Conservation (phyloP, 64 coral and sea anemone species). For the Pocillopora damicornis region DNA sequence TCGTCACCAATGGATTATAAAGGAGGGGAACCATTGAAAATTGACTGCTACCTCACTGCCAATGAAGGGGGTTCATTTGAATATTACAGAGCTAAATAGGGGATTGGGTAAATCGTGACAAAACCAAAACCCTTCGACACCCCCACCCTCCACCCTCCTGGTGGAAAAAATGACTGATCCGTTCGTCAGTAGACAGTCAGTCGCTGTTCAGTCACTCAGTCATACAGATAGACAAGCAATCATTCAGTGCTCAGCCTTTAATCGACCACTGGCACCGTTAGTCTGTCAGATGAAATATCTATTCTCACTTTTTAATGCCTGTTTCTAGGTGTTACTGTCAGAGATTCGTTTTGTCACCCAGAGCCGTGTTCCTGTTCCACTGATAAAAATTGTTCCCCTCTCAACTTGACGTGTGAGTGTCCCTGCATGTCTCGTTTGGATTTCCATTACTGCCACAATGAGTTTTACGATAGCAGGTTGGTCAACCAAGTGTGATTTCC, state of each 20-base stretch:
- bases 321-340: conserved; percentile 6
- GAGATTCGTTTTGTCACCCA: background rate
- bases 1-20: no score
- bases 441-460: conserved; percentile 16
- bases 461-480: conserved; percentile 34
- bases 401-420: conserved; percentile 6
- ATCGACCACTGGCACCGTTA: background rate
- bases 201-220: background rate
- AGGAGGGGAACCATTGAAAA: no score
- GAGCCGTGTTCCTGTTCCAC: background rate
- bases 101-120: no score
- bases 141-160: no score
- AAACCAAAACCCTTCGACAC: no score
- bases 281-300: no score
- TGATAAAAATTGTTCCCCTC: background rate
- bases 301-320: background rate
- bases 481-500: background rate
- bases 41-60: no score
- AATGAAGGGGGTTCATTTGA: no score
- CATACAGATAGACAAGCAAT: background rate
- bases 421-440: conserved; percentile 14
- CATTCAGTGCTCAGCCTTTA: background rate
- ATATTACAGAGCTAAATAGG: no score
- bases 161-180: no score
- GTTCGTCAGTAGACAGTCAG: background rate